Base-by-base conservation (phyloP, 37 sponge, comb jelly and placozoan species). In the Theonella swinhoei region DNA sequence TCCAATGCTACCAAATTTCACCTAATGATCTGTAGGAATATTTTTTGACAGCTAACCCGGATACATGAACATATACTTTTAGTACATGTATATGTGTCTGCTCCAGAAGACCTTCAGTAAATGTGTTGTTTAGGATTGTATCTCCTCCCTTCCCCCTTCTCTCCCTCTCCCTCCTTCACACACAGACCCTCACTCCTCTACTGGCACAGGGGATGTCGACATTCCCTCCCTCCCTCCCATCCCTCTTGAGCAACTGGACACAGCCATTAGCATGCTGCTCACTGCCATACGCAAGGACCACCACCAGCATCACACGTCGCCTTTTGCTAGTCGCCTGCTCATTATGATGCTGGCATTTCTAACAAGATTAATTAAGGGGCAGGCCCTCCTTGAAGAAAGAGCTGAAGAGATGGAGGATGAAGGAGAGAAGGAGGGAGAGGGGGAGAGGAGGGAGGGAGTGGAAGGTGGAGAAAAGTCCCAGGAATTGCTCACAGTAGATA, bases 281-380 rank as follows among this genome's bases (percentile, higher is more conserved):
- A 68, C 11, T 24, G 84, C 84, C 28, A 75, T 83, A 17, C 66
- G 34, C 14, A 39, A 37, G 26, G 66, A 83, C 65, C 74, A 43
- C 58, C 43, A 72, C n/a, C 73, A 82, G 66, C 64, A 77, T 40
- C 88, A 86, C 65, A 60, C 83, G 62, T 60, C 25, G 22, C 88
- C 78, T 54, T 94, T 94, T 87, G 88, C 94, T 35, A 71, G 82
- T 20, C 91, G 90, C 84, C 84, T 94, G 77, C 88, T 94, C 59
- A 61, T 79, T n/a, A 87, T 94, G 87, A 80, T 91, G 39, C 64
- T 94, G 14, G 68, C 72, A 25, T 94, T 94, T 42, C 62, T 94
- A 39, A 76, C 73, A 43, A 35, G 84, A 19, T 35, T 79, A 60
- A 79, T 94, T 68, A 76, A 79, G 77, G 82, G 64, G 29, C 79